phyloP scores from a whole-genome alignment of 2,797 vertebrate species.

The Pteronotus mesoamericanus region DNA sequence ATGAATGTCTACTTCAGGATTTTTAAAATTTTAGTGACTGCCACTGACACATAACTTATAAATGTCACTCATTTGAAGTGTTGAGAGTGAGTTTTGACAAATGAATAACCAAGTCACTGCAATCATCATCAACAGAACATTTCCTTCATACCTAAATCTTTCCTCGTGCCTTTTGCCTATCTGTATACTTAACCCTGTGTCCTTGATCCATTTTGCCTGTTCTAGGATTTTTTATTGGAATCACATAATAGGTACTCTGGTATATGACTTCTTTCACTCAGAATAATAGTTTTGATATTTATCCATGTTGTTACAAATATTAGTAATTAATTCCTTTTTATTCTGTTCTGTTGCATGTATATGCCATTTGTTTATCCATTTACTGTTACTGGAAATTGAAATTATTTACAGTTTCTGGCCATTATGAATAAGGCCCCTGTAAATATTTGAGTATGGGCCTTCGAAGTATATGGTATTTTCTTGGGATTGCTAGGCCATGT shows the following conservation, averaged over 20 bases:
- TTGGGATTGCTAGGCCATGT: neutral
- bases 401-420: neutral
- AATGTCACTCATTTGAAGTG: neutral
- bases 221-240: neutral
- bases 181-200: neutral
- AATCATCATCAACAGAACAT: neutral
- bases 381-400: neutral
- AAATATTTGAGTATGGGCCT: neutral
- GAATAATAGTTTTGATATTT: neutral
- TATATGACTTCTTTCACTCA: neutral
- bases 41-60: neutral
- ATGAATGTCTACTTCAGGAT: neutral
- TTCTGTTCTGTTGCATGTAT: neutral
- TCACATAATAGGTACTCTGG: neutral
- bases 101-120: neutral
- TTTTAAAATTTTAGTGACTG: neutral
- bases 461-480: neutral
- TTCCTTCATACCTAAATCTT: neutral
- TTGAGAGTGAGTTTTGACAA: neutral
- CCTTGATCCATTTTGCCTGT: neutral
- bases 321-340: neutral
- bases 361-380: neutral
- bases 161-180: neutral
- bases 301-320: neutral
- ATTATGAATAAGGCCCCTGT: neutral